Percentiles rank a stretch among this genome's conserved stretches.
phyloP scores from a whole-genome alignment of 2,888 invertebrate genomes.

The Leptopterna dolabrata region DNA sequence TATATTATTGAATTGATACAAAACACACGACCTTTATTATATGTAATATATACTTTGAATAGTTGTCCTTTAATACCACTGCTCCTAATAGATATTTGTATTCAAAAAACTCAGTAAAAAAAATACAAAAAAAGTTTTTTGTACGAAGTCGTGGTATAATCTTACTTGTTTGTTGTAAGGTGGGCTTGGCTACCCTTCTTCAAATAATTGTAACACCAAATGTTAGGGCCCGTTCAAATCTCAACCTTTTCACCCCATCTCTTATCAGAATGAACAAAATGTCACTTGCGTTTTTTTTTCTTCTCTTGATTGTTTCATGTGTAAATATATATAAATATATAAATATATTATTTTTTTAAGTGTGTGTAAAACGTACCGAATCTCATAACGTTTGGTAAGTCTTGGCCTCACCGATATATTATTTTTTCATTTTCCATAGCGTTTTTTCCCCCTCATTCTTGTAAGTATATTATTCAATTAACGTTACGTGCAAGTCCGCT shows the following conservation, averaged over 20 bases:
- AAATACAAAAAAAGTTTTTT: slow-evolving; percentile 28
- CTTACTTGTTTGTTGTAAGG: slow-evolving; percentile 24
- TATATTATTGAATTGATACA: background rate
- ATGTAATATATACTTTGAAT: slow-evolving; percentile 35
- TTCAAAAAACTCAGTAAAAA: background rate
- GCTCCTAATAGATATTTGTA: slow-evolving; percentile 36
- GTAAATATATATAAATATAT: slow-evolving; percentile 53
- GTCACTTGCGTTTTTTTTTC: slow-evolving; percentile 7
- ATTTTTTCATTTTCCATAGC: background rate
- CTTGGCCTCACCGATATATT: slow-evolving; percentile 33
- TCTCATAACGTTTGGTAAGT: slow-evolving; percentile 47
- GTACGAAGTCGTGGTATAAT: slow-evolving; percentile 38
- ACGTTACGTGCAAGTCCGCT: background rate
- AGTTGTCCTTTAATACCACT: slow-evolving; percentile 17
- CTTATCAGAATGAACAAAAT: slow-evolving; percentile 22
- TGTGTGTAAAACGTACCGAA: slow-evolving; percentile 51
- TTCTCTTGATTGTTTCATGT: slow-evolving; percentile 37
- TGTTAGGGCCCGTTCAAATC: slow-evolving; percentile 5
- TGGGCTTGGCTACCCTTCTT: slow-evolving; percentile 39
- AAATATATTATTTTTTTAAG: slow-evolving; percentile 54
- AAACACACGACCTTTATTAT: background rate
- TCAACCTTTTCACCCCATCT: background rate
- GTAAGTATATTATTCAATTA: background rate
- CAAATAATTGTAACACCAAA: slow-evolving; percentile 49
- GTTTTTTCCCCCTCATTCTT: background rate